Conservation (phyloP, 2,888 invertebrate species). For the Tetheella fluctuosa region DNA sequence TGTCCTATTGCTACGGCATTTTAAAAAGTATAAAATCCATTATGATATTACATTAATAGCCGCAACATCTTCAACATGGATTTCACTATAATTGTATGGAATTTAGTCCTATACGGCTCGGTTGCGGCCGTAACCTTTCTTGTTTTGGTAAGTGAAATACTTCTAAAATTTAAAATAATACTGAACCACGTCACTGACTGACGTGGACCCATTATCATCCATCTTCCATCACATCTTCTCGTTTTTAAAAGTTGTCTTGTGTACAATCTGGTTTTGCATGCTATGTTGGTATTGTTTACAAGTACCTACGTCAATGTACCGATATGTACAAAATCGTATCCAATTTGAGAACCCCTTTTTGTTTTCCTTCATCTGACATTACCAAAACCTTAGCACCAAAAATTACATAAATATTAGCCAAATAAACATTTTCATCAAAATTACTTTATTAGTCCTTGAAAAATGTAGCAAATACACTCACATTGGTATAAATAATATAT, state of each 20-base stretch:
- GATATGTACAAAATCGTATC: not conserved
- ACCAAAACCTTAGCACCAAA: too few species aligned
- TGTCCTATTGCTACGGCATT: too few species aligned
- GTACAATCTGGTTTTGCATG: not conserved
- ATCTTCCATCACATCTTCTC: too few species aligned
- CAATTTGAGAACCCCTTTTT: too few species aligned
- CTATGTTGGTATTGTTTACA: slow-evolving; percentile 4
- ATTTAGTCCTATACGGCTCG: slow-evolving; percentile 43
- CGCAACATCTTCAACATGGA: slow-evolving; percentile 39
- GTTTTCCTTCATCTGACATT: too few species aligned
- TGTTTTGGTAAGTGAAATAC: slow-evolving; percentile 47
- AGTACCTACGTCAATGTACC: not conserved
- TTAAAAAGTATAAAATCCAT: not conserved
- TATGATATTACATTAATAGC: not conserved
- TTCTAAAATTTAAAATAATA: not conserved
- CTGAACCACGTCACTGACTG: not conserved
- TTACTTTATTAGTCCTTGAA: too few species aligned
- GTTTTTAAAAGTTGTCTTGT: not conserved
- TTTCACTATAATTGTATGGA: slow-evolving; percentile 35
- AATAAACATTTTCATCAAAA: too few species aligned
- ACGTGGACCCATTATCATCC: not conserved
- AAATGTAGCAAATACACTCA: too few species aligned
- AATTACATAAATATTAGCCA: too few species aligned
- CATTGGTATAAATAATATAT: too few species aligned
- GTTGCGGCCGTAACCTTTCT: slow-evolving; percentile 39